These are phyloP conservation scores for Masnerella sp. DNA, from an alignment of 2,888 invertebrate genomes.

Conservation along the genomic window DNA sequence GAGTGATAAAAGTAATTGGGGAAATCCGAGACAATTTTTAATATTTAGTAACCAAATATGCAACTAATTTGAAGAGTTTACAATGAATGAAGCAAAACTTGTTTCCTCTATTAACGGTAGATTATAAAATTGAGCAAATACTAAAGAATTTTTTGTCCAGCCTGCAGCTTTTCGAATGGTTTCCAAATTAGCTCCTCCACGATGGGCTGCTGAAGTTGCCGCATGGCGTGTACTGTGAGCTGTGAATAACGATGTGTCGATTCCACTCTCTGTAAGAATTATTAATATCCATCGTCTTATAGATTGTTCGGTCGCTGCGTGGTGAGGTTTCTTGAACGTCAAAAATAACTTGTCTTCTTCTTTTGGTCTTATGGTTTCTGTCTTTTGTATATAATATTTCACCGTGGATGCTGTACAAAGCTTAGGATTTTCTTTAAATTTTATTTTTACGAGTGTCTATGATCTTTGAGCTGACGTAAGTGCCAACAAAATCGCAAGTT, in stretches of 20 bases:
- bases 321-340: neutral
- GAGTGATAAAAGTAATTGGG: too few species aligned
- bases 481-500: neutral
- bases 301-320: neutral
- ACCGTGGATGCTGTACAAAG: slow-evolving; percentile 9
- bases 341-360: neutral
- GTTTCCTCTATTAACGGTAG: neutral
- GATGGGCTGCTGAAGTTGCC: neutral
- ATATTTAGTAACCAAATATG: too few species aligned
- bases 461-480: neutral
- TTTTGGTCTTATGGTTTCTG: neutral
- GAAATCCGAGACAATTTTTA: too few species aligned
- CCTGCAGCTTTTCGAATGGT: neutral
- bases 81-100: too few species aligned
- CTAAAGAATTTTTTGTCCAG: neutral
- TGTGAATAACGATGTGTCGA: too few species aligned
- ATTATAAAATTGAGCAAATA: neutral
- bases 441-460: slow-evolving; percentile 1
- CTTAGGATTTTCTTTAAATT: slow-evolving; percentile 11
- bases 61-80: too few species aligned
- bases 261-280: too few species aligned
- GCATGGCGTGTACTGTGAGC: neutral
- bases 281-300: too few species aligned
- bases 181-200: neutral
- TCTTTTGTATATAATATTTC: neutral